Evolutionary conservation across 1,140 invertebrate species (phyloP).

Genomic region (Oryctes rhinoceros): DNA sequence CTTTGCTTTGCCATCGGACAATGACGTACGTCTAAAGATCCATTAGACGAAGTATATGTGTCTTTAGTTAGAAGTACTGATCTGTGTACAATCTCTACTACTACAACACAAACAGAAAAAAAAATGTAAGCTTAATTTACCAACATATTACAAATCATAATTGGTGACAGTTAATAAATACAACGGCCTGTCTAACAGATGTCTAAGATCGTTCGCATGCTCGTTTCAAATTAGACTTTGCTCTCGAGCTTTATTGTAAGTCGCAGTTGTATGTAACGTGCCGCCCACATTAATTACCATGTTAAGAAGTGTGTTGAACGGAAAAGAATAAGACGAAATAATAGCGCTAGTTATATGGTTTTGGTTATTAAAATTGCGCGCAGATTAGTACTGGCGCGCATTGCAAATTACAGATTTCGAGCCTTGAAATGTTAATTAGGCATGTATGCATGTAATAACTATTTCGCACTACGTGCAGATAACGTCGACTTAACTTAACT

Average conservation of each 20-base stretch:
- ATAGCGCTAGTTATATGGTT: background rate
- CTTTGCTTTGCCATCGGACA: too few relatives aligned
- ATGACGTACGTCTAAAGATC: too few relatives aligned
- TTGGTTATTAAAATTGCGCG: constrained; percentile 3
- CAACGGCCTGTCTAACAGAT: too few relatives aligned
- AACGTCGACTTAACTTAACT: background rate
- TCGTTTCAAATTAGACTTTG: background rate
- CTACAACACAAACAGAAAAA: too few relatives aligned
- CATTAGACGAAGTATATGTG: too few relatives aligned
- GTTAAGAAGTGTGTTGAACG: background rate
- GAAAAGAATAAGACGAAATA: background rate
- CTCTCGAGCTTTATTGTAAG: constrained; percentile 6
- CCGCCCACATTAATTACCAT: constrained; percentile 4
- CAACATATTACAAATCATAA: too few relatives aligned
- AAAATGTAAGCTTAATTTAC: too few relatives aligned
- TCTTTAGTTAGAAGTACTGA: too few relatives aligned
- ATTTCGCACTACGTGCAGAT: background rate
- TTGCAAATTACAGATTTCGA: constrained; percentile 22
- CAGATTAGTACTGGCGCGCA: constrained; percentile 20
- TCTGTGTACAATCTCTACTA: too few relatives aligned
- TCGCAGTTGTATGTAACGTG: background rate
- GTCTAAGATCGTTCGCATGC: too few relatives aligned
- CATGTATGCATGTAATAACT: background rate
- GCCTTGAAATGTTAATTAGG: constrained; percentile 11
- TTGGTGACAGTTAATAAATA: too few relatives aligned